These are phyloP conservation scores for Nyctibius bracteatus DNA, from an alignment of 2,113 vertebrate genomes.

Conservation along the genomic window DNA sequence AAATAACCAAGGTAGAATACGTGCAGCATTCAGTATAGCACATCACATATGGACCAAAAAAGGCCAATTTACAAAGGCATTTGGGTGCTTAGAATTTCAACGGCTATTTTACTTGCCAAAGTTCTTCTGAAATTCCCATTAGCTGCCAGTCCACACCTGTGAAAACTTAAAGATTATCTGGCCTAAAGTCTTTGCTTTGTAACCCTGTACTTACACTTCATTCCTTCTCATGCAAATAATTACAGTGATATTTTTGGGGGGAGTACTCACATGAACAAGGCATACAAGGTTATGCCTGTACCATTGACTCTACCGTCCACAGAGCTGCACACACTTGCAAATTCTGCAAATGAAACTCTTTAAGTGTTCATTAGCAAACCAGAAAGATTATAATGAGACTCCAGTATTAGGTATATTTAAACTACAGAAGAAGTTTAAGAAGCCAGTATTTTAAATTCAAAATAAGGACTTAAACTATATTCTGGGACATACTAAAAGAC, in stretches of 20 bases:
- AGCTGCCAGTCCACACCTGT: not conserved
- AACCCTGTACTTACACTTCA: not conserved
- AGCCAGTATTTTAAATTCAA: not conserved
- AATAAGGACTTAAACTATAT: not conserved
- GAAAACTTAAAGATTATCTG: not conserved
- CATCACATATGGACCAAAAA: not conserved
- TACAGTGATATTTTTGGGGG: not conserved
- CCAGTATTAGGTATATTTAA: not conserved
- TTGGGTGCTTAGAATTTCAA: not conserved
- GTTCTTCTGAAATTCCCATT: not conserved
- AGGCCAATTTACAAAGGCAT: not conserved
- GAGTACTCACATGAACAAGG: not conserved
- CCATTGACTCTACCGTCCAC: not conserved
- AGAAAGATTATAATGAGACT: not conserved
- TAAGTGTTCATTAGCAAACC: not conserved
- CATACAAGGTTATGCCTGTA: not conserved
- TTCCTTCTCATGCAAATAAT: not conserved
- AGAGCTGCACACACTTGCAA: not conserved
- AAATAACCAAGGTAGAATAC: not conserved
- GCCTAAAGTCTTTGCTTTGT: not conserved
- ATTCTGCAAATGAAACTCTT: not conserved
- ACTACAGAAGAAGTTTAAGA: not conserved
- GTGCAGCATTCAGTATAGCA: not conserved
- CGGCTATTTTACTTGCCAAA: not conserved
- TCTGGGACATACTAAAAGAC: not conserved